phyloP scores from a whole-genome alignment of 2,888 invertebrate genomes.

The Limnephilus rhombicus region DNA sequence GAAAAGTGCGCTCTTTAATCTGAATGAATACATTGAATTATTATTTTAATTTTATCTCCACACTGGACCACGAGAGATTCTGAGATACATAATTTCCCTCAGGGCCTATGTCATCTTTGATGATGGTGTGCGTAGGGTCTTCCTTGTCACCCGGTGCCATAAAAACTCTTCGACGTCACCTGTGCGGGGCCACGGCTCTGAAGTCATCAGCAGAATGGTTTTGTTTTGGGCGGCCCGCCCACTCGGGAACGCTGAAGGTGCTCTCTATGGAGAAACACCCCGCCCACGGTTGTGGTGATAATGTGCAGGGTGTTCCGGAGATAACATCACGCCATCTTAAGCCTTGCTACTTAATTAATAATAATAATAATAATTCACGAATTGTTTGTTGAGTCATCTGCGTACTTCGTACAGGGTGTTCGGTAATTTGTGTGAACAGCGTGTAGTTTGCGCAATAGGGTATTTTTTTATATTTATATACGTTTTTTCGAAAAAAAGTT shows the following conservation, averaged over 20 bases:
- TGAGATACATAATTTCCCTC: too few species aligned
- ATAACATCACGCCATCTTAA: background rate
- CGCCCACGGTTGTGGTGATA: background rate
- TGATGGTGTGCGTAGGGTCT: background rate
- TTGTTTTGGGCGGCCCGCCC: background rate
- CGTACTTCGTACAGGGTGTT: too few species aligned
- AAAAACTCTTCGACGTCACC: background rate
- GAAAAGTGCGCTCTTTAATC: background rate
- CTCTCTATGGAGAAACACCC: background rate
- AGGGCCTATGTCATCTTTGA: too few species aligned
- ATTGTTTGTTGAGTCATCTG: too few species aligned
- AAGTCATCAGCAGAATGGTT: background rate
- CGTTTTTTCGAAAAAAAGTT: too few species aligned
- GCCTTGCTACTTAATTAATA: too few species aligned
- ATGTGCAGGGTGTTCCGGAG: background rate
- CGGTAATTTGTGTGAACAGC: too few species aligned
- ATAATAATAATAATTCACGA: too few species aligned
- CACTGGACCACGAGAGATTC: too few species aligned
- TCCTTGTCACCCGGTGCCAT: background rate
- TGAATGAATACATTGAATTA: background rate
- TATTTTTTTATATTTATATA: too few species aligned
- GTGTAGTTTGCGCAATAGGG: too few species aligned
- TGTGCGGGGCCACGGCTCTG: background rate
- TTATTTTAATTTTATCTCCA: too few species aligned
- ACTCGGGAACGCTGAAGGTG: background rate